Evolutionary conservation across 1,140 invertebrate species (phyloP).

Genomic region (Adoxophyes honmai): DNA sequence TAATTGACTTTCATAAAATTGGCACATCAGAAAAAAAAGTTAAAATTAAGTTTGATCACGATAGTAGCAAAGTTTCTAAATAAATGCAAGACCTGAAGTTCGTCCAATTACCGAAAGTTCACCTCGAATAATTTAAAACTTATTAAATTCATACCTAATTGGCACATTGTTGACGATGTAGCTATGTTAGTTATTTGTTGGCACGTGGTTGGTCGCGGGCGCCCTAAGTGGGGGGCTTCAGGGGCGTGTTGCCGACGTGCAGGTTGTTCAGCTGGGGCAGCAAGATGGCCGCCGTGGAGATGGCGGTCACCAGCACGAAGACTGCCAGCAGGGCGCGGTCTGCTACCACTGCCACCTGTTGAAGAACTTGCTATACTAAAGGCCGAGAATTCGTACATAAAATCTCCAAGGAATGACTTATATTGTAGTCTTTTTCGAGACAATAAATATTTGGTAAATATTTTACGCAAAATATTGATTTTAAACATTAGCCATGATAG

Average conservation of each 20-base stretch:
- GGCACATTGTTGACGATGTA: slow-evolving; percentile 17
- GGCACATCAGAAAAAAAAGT: background rate
- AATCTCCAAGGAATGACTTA: no score
- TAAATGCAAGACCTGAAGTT: background rate
- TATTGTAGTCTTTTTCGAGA: no score
- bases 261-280: slow-evolving; percentile 64
- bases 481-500: no score
- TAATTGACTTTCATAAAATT: slow-evolving; percentile 9
- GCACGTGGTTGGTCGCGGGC: slow-evolving; percentile 10
- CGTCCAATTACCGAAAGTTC: background rate
- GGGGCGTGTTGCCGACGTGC: slow-evolving; percentile 66
- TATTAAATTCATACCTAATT: slow-evolving; percentile 16
- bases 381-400: no score
- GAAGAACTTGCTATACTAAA: slow-evolving; percentile 3
- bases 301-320: slow-evolving; percentile 68
- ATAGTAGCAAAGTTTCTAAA: no score
- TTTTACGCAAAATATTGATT: no score
- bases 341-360: slow-evolving; percentile 70
- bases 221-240: slow-evolving; percentile 59
- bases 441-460: no score
- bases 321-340: slow-evolving; percentile 70
- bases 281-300: slow-evolving; percentile 68
- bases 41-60: no score
- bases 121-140: background rate
- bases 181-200: slow-evolving; percentile 20